These are phyloP conservation scores for Chrysemys picta DNA, from an alignment of 2,113 vertebrate species.

Conservation along the genomic window DNA sequence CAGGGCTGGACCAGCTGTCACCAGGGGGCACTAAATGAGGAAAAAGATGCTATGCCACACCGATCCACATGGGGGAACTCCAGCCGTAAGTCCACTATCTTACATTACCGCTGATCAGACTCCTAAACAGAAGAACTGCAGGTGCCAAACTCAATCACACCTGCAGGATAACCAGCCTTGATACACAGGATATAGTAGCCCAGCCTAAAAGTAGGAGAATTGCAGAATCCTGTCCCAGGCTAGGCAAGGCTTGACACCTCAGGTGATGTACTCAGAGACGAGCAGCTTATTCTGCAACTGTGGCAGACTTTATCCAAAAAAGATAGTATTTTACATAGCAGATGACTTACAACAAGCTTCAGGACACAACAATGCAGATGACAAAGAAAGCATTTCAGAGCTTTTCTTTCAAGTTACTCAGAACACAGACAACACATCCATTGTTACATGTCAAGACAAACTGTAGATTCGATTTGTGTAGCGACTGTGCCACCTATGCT, in stretches of 20 bases:
- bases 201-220: background rate
- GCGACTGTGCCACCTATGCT: too few species aligned
- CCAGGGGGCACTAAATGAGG: background rate
- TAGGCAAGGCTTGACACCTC: too few species aligned
- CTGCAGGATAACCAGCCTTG: background rate
- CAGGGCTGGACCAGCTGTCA: too few species aligned
- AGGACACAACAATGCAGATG: background rate
- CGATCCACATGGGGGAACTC: too few species aligned
- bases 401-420: background rate
- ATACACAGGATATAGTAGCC: background rate
- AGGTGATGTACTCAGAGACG: background rate
- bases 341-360: background rate
- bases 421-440: background rate
- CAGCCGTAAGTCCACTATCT: background rate
- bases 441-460: background rate
- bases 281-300: background rate
- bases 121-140: background rate
- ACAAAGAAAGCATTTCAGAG: background rate
- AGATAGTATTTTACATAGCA: background rate
- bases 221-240: background rate
- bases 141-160: background rate
- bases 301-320: background rate
- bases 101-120: background rate
- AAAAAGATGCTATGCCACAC: background rate
- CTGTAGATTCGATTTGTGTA: background rate